Evolutionary conservation across 2,888 invertebrate genomes (phyloP), one percentile per base, ranked within the genome.

Genomic region (Lasioglossum leucozonium): DNA sequence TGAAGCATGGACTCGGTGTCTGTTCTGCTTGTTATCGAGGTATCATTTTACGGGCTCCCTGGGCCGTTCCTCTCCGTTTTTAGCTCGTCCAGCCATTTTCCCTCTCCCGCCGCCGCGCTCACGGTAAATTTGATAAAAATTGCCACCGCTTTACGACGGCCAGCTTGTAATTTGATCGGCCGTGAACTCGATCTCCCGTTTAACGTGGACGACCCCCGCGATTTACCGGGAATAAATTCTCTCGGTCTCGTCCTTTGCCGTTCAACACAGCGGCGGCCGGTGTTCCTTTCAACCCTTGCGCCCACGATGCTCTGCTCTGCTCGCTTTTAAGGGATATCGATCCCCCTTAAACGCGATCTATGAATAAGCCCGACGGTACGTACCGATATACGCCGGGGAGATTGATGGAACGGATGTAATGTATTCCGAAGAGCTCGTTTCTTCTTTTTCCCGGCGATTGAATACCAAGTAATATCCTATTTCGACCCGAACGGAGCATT

Each of bases 161-260:
- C 81, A 62, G 82, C 76, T 80, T 75, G 90, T 86, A 89, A 89
- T 86, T 89, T 72, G 86, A 89, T 88, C 88, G 88, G 16, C 47
- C 76, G 40, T 72, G 84, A 88, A 89, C 74, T 80, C 81, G 90
- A 90, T 86, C 88, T 79, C 87, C 69, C 87, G 83, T 88, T 89
- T 88, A 86, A 34, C 88, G 72, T 69, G 79, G 69, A 76, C 84
- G 84, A 88, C 73, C 82, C 78, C 55, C 90, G 84, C 90, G 86
- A 87, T 89, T 89, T 90, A 90, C 30, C 78, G 78, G 22, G 84
- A 86, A 90, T 90, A 89, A 90, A 89, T 89, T 90, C 78, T 44
- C 44, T 40, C 13, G 58, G 13, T 26, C 75, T 44, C 69, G 58
- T 26, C n/a, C 47, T 75, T 71, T 51, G 11, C 67, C 16, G 40